phyloP scores from a whole-genome alignment of 2,888 invertebrate species.

The Eilema caniola region DNA sequence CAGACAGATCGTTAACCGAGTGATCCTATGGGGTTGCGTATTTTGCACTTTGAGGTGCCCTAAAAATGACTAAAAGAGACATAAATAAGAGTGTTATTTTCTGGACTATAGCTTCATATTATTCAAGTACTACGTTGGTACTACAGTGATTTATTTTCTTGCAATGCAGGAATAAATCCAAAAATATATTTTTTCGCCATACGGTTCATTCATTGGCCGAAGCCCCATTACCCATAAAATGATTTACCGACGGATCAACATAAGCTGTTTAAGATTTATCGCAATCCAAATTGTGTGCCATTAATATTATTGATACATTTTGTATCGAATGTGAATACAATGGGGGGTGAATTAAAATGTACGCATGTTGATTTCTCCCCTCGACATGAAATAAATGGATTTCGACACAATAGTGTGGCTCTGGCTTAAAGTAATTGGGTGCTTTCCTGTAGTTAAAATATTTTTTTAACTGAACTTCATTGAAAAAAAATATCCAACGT shows the following conservation, averaged over 20 bases:
- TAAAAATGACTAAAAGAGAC: no score
- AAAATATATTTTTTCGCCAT: background rate
- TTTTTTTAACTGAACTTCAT: background rate
- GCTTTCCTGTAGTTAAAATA: background rate
- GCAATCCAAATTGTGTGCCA: slow-evolving; percentile 16
- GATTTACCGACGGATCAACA: slow-evolving; percentile 17
- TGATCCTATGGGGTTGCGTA: no score
- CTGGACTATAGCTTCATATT: background rate
- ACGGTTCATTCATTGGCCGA: background rate
- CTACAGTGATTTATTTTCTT: background rate
- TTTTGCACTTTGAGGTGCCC: no score
- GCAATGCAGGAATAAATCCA: background rate
- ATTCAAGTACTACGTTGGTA: background rate
- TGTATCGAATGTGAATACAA: slow-evolving; percentile 16
- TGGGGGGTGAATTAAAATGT: slow-evolving; percentile 13
- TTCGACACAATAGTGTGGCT: slow-evolving; percentile 8
- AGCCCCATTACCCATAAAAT: slow-evolving; percentile 12
- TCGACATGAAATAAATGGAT: slow-evolving; percentile 2
- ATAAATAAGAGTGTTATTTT: background rate
- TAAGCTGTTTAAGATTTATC: slow-evolving; percentile 23
- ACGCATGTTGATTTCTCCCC: slow-evolving; percentile 18
- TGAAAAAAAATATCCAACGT: background rate
- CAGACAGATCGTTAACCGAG: no score
- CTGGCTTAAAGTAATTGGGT: slow-evolving; percentile 1
- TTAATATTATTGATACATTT: slow-evolving; percentile 26